These are phyloP conservation scores for Daubentonia madagascariensis DNA, from an alignment of 2,113 vertebrate species.

Conservation along the genomic window DNA sequence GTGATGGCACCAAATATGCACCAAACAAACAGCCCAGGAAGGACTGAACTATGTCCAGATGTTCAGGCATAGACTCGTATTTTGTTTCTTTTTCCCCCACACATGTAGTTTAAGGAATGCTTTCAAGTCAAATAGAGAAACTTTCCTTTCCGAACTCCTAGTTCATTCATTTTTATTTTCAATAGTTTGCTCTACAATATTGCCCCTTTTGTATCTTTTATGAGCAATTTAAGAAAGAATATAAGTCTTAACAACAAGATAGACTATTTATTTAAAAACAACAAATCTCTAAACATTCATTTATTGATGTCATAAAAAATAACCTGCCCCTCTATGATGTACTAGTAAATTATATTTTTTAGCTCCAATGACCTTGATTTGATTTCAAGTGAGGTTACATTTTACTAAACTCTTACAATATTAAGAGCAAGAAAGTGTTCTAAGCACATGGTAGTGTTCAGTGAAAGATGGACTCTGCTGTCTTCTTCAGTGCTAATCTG, in stretches of 20 bases:
- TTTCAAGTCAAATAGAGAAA: neutral
- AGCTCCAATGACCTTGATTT: neutral
- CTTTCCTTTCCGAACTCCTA: neutral
- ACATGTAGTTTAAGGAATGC: neutral
- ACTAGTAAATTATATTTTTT: neutral
- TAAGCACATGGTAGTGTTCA: rapidly evolving
- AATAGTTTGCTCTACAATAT: rapidly evolving
- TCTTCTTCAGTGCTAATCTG: rapidly evolving
- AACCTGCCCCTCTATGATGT: rapidly evolving
- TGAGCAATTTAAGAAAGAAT: neutral
- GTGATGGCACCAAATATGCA: rapidly evolving
- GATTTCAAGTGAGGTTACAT: neutral
- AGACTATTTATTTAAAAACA: rapidly evolving
- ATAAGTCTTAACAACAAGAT: no score
- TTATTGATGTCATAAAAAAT: neutral
- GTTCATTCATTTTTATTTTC: neutral
- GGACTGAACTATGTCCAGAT: rapidly evolving
- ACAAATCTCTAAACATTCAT: no score
- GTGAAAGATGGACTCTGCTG: rapidly evolving
- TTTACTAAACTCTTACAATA: neutral
- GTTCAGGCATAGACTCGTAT: rapidly evolving
- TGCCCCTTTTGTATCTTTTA: no score
- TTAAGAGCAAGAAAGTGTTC: neutral
- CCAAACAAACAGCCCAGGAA: neutral
- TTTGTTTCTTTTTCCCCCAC: neutral